phyloP scores from a whole-genome alignment of 2,113 vertebrate genomes.

The Epinephelus lanceolatus region DNA sequence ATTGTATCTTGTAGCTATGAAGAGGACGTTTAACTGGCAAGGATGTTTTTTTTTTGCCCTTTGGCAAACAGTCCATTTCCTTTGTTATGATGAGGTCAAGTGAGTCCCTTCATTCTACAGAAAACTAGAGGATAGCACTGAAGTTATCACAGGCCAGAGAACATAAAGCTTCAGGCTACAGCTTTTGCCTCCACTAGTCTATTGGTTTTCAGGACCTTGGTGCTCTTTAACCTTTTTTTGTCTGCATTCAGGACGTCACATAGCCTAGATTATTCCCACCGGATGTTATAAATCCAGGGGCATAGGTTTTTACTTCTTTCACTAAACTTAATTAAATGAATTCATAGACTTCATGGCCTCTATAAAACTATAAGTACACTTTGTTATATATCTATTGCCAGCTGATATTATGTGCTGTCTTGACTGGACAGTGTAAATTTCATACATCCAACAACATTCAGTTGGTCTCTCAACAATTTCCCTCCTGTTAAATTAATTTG shows the following conservation, averaged over 20 bases:
- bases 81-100: conserved; percentile 56
- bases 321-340: no score
- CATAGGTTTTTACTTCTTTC: no score
- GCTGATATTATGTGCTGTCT: no score
- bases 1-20: neutral
- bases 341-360: no score
- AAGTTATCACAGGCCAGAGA: conserved; percentile 33
- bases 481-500: no score
- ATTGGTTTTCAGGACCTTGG: conserved; percentile 39
- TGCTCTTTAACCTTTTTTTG: conserved; percentile 17
- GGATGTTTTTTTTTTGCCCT: conserved; percentile 16
- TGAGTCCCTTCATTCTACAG: conserved; percentile 40
- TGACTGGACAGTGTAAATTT: no score
- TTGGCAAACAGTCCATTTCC: conserved; percentile 30
- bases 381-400: no score
- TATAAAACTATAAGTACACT: no score
- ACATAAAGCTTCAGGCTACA: conserved; percentile 36
- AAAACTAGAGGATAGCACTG: conserved; percentile 24
- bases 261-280: no score
- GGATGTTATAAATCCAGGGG: no score
- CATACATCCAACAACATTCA: no score
- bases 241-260: neutral
- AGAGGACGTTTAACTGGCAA: neutral
- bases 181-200: conserved; percentile 44
- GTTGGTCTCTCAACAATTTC: no score